Evolutionary conservation across 2,113 vertebrate genomes (phyloP), one percentile per base, ranked within the genome.

Genomic region (Nannobrachium achirus): DNA sequence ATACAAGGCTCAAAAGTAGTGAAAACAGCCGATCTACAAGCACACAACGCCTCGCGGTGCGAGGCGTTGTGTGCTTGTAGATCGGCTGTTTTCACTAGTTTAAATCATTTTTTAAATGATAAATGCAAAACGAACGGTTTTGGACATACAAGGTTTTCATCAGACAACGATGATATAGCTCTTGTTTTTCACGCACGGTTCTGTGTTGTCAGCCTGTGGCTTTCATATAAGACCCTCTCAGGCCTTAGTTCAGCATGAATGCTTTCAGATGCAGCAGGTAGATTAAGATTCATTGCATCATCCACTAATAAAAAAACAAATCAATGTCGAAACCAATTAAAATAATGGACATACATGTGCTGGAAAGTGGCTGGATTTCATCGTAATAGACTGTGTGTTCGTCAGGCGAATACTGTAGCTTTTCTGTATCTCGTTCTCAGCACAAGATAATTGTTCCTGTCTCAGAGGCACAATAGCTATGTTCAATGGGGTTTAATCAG

Each of bases 401-500:
- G 78, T 84, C 77, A 72, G 76, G 66, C 59, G 73, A 82, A 62
- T 85, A 67, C 68, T 33, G 25, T 33, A 33, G 6, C 2, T 25
- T 56, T 83, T 57, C 51, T 75, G 66, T 74, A 56, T 61, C 52
- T 49, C n/a, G n/a, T n/a, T n/a, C n/a, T n/a, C 75, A 48, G 63
- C 56, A 52, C 49, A 8, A 38, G 65, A 56, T 85, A 82, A 82
- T 76, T 67, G 76, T 72, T 81, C 68, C 25, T 41, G 58, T 62
- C 62, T 76, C 59, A 33, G 69, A 69, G 33, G 57, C 73, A 80
- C 80, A 84, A 82, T 78, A 67, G 73, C 51, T n/a, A 56, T 81
- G 82, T 83, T 81, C 73, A 83, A 71, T 80, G 55, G 20, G 73
- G 57, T 79, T 87, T 86, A 83, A 91, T 88, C 88, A 88, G 81